A percentile compares a stretch with the other conserved stretches of the same genome.
Evolutionary conservation across 2,797 vertebrate species (phyloP).

Genomic region (Protosalanx chinensis): DNA sequence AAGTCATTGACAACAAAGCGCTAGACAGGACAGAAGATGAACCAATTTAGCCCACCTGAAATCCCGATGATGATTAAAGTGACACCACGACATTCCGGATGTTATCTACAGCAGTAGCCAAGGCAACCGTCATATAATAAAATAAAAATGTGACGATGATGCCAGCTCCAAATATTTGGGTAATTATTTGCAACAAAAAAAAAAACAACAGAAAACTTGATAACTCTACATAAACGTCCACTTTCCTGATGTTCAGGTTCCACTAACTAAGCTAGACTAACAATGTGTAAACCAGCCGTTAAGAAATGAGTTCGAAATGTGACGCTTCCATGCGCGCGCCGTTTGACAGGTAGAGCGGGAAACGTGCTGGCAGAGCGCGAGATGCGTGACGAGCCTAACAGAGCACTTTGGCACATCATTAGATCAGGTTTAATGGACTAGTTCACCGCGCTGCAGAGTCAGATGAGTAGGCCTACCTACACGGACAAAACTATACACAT

Average conservation of each 20-base stretch:
- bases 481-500: too few species aligned
- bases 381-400: neutral
- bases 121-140: neutral
- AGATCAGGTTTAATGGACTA: too few species aligned
- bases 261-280: neutral
- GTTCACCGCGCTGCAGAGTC: too few species aligned
- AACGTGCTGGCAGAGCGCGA: neutral
- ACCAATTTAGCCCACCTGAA: neutral
- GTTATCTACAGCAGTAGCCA: neutral
- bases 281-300: neutral
- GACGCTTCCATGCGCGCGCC: neutral
- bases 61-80: neutral
- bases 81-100: neutral
- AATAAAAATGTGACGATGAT: neutral
- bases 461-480: too few species aligned
- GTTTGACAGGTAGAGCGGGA: conserved; percentile 1
- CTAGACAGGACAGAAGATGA: neutral
- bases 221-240: neutral
- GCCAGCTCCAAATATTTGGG: neutral
- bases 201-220: neutral
- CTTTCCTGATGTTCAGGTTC: neutral
- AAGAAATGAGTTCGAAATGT: neutral
- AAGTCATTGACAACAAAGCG: too few species aligned
- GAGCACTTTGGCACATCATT: neutral
- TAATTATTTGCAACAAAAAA: neutral